Evolutionary conservation across 2,113 vertebrate species (phyloP), one percentile per base, ranked within the genome.

Genomic region (Natator depressus): DNA sequence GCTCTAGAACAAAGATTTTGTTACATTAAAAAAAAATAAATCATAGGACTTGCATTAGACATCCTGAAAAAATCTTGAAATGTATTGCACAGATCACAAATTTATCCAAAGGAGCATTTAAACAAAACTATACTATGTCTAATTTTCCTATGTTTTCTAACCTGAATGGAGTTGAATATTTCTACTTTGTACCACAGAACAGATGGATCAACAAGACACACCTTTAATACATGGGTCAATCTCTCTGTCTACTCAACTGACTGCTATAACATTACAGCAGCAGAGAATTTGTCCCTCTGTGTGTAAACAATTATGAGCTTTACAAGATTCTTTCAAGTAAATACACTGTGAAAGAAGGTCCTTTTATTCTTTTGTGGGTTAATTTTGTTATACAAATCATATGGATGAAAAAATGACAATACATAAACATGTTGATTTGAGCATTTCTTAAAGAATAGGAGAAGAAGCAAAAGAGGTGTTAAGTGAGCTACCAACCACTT

Each of bases 21-120:
- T 85, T 84, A 85, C 12, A 27, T 69, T 83, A 89, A 97, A 89
- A 84, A 88, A n/a, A 96, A 96, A 90, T 94, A 86, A 94, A 84
- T 65, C 20, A 82, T 82, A 90, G 82, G 29, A 80, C 87, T 96
- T 82, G 93, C 46, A 55, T 84, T 94, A 84, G n/a, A 95, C 88
- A 96, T 87, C 53, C 69, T 57, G 84, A 95, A 84, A 84, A 83
- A 35, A 16, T 80, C 97, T 86, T 85, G 84, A 84, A 86, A 96
- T 84, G 50, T 89, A 86, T 55, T 89, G 87, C 91, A 80, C n/a
- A 25, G 83, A 31, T 35, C 79, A 51, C 62, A 55, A 89, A 22
- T 87, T 93, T 89, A 89, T 91, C 92, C 87, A 79, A 87, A 90
- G 65, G 78, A 50, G 25, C 59, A 81, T 89, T 94, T 92, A 82